A percentile compares a stretch with the other conserved stretches of the same genome.
These are phyloP conservation scores for Pheosia tremula DNA, from an alignment of 2,888 invertebrate genomes.

Conservation along the genomic window DNA sequence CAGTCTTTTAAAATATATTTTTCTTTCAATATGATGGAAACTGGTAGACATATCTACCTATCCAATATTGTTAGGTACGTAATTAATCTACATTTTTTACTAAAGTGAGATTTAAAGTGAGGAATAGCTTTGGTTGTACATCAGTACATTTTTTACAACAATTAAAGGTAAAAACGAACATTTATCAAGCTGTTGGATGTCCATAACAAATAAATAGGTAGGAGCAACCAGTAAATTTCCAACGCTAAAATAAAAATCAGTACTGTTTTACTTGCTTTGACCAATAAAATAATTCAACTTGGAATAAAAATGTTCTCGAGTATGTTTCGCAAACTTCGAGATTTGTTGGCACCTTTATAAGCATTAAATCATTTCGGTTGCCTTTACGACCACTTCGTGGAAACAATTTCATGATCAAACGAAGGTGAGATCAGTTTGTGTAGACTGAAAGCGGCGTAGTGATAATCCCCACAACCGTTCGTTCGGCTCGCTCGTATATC, in stretches of 20 bases:
- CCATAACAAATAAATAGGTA: too few species aligned
- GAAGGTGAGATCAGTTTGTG: slow-evolving; percentile 41
- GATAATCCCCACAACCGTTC: slow-evolving; percentile 40
- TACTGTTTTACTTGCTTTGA: slow-evolving; percentile 29
- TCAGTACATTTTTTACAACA: too few species aligned
- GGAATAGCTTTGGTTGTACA: too few species aligned
- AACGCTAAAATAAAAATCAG: slow-evolving; percentile 28
- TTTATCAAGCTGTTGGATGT: too few species aligned
- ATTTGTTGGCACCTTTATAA: slow-evolving; percentile 28
- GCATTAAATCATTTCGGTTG: slow-evolving; percentile 45
- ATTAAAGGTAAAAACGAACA: too few species aligned
- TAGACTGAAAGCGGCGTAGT: slow-evolving; percentile 35
- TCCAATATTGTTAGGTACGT: too few species aligned
- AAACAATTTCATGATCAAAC: slow-evolving; percentile 42
- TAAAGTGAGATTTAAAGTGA: too few species aligned
- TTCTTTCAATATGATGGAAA: too few species aligned
- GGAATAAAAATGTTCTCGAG: slow-evolving; percentile 45
- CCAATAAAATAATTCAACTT: slow-evolving; percentile 45
- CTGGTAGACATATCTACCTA: too few species aligned
- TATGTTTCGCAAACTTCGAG: slow-evolving; percentile 36
- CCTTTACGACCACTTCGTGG: slow-evolving; percentile 32
- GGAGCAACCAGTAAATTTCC: too few species aligned
- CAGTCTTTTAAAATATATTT: neutral
- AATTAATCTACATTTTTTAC: too few species aligned
- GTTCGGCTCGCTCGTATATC: slow-evolving; percentile 35